Base-by-base conservation (phyloP, 2,113 vertebrate species). In the Hippopotamus amphibius region DNA sequence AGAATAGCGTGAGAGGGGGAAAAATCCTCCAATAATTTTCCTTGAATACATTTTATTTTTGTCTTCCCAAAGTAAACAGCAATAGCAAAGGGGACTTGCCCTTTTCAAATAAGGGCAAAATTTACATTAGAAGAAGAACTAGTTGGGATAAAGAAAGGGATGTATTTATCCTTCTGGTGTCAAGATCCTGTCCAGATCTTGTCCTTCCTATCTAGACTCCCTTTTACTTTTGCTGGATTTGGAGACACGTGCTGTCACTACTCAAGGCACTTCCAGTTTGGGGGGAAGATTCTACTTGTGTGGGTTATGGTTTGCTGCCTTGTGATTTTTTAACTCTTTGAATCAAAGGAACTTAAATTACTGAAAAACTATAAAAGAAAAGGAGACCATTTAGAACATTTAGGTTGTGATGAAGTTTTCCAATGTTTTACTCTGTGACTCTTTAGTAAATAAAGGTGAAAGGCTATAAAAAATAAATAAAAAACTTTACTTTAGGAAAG, bases 21-120 rank as follows among this genome's bases (percentile, higher is more conserved):
- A 76, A 91, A 84, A 37, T 79, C 22, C 79, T 92, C 83, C 26
- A 93, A 82, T 77, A 89, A 81, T 72, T 95, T 93, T 94, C 12
- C 76, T 71, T 77, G 33, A 53, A 37, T 26, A 68, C 33, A 24
- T 90, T 95, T 85, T 95, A 85, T 63, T 71, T 93, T 93, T 92
- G 41, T 1, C 57, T 63, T 88, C 19, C 4, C 33, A 55, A 37
- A 94, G 7, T 77, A 93, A 90, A 53, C 5, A 85, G 57, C 48
- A 88, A 3, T 68, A 10, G 69, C 74, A 81, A 80, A 59, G 6
- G 21, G 41, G 11, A 2, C 19, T 55, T 68, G 41, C 5, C 24
- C 13, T 94, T 76, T 88, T 41, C 33, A 82, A 86, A 71, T 65
- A 26, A 68, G n/a, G 26, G 46, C n/a, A 55, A 85, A 86, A n/a